Conservation (phyloP, 2,113 vertebrate genomes). For the Chamaea fasciata region DNA sequence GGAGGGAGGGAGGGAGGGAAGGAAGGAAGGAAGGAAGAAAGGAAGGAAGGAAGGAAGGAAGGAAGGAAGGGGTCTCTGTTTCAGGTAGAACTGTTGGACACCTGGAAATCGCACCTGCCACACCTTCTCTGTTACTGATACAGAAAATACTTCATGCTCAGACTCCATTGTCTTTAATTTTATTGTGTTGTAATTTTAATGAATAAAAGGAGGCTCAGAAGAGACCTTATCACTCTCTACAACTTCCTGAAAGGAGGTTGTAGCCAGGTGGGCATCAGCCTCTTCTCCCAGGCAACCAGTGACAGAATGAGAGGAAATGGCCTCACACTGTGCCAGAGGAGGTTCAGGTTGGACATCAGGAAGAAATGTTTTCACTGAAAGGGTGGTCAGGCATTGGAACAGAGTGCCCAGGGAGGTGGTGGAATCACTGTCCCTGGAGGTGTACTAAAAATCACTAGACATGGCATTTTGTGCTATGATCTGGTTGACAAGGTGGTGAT, state of each 20-base stretch:
- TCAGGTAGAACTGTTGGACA: neutral
- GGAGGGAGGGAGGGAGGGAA: no score
- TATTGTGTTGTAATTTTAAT: neutral
- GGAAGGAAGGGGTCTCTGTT: neutral
- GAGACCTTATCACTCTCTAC: neutral
- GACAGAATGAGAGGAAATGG: neutral
- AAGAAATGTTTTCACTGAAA: neutral
- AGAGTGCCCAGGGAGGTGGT: neutral
- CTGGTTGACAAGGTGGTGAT: neutral
- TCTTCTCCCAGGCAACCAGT: neutral
- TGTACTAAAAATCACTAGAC: neutral
- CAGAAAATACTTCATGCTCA: neutral
- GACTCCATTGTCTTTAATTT: neutral
- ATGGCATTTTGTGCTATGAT: neutral
- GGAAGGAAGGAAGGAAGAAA: neutral
- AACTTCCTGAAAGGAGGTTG: neutral
- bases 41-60: no score
- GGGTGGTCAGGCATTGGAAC: neutral
- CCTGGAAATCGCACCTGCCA: neutral
- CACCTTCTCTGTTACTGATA: neutral
- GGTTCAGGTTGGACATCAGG: neutral
- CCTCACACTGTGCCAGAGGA: neutral
- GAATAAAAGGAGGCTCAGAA: neutral
- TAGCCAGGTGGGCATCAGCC: neutral
- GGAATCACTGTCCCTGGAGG: neutral